Conservation (phyloP, 2,113 vertebrate genomes). For the Centropus unirufus region DNA sequence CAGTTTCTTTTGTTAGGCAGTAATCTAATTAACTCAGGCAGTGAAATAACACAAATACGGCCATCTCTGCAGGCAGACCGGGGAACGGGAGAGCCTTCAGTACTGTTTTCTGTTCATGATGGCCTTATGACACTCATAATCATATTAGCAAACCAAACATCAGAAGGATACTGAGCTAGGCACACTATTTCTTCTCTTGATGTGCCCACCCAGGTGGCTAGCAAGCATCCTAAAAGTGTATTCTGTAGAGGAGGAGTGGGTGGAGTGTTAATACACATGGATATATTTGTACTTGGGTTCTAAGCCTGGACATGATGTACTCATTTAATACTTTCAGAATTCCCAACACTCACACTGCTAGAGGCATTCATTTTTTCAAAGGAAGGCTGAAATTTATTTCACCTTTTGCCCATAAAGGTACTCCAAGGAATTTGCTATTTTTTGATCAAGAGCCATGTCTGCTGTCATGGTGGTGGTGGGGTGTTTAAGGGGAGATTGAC, state of each 20-base stretch:
- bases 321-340: background rate
- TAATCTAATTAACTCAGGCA: background rate
- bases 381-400: background rate
- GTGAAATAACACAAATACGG: background rate
- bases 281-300: background rate
- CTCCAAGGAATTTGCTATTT: background rate
- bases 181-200: background rate
- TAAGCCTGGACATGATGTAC: background rate
- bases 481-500: background rate
- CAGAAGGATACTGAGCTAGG: background rate
- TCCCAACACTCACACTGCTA: background rate
- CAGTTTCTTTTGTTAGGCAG: background rate
- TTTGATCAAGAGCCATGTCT: background rate
- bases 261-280: background rate
- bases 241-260: background rate
- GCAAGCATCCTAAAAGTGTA: background rate
- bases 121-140: background rate
- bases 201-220: background rate
- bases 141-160: background rate
- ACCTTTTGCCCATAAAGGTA: background rate
- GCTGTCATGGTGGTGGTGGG: background rate
- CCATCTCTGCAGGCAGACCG: background rate
- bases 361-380: background rate
- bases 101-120: background rate
- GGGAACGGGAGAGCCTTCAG: background rate